Evolutionary conservation across 2,888 invertebrate species (phyloP).

Genomic region (Melanostoma scalare): DNA sequence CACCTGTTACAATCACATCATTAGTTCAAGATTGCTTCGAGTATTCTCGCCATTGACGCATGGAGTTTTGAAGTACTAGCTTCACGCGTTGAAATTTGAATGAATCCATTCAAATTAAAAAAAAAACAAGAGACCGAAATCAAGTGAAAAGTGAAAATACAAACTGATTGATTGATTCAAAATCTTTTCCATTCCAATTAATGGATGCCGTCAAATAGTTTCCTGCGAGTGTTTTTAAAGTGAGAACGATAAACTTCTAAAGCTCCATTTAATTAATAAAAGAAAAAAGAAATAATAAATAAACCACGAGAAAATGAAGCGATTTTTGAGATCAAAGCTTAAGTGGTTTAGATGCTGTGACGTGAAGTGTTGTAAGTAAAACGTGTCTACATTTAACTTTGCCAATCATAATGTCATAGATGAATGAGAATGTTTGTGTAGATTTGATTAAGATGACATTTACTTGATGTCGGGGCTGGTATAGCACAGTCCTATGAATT

Average conservation of each 20-base stretch:
- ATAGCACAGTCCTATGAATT: background rate
- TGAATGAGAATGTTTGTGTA: background rate
- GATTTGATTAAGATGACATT: background rate
- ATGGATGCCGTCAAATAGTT: constrained; percentile 7
- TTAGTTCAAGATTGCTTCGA: constrained; percentile 15
- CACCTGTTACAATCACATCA: constrained; percentile 48
- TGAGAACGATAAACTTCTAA: background rate
- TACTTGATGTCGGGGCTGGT: too few species aligned
- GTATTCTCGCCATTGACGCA: constrained; percentile 23
- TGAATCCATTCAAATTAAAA: constrained; percentile 13
- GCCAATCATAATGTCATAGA: background rate
- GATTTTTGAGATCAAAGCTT: constrained; percentile 62
- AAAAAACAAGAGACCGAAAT: background rate
- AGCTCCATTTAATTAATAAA: constrained; percentile 3
- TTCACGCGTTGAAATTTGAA: constrained; percentile 5
- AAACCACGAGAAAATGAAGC: constrained; percentile 41
- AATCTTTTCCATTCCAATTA: constrained; percentile 7
- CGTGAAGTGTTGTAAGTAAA: constrained; percentile 61
- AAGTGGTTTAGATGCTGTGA: constrained; percentile 64
- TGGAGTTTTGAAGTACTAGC: background rate
- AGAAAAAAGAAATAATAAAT: background rate
- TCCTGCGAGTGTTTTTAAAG: constrained; percentile 6
- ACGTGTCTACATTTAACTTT: background rate
- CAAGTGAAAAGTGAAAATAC: constrained; percentile 33
- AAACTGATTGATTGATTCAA: constrained; percentile 39